Evolutionary conservation across 1,140 invertebrate genomes (phyloP).

Genomic region (Pemphigus obesinymphae): DNA sequence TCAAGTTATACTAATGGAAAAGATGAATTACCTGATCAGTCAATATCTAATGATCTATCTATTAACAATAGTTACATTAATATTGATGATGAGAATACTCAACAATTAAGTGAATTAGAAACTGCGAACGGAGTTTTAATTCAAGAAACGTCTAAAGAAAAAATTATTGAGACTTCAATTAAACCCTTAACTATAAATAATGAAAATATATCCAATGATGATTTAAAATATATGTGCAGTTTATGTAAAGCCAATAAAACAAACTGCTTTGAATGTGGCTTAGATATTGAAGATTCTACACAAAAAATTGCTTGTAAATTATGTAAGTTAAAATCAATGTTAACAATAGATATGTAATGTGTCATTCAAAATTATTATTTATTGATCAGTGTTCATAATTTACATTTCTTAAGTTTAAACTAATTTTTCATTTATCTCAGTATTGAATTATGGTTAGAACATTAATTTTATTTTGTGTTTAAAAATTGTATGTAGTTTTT

Average conservation of each 20-base stretch:
- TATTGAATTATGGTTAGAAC: too few relatives aligned
- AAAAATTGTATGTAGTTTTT: too few relatives aligned
- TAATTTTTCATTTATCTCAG: too few relatives aligned
- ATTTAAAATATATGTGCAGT: constrained; percentile 27
- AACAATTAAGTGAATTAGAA: neutral
- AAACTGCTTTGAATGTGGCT: neutral
- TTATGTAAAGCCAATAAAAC: constrained; percentile 5
- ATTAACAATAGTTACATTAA: neutral
- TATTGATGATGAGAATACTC: neutral
- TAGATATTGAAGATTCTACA: constrained; percentile 3
- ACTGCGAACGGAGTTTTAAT: neutral
- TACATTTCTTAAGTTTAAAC: too few relatives aligned
- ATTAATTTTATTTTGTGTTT: too few relatives aligned
- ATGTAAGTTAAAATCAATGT: constrained; percentile 1
- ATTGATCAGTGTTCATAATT: too few relatives aligned
- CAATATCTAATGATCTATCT: neutral
- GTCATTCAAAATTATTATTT: too few relatives aligned
- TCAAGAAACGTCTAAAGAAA: neutral
- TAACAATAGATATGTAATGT: too few relatives aligned
- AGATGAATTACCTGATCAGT: neutral
- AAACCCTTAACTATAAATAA: neutral
- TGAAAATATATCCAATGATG: neutral
- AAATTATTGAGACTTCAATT: neutral
- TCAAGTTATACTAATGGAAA: neutral
- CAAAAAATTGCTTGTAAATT: constrained; percentile 30